Evolutionary conservation across 1,140 invertebrate genomes (phyloP).

Genomic region (Thalassaphorura encarpata): DNA sequence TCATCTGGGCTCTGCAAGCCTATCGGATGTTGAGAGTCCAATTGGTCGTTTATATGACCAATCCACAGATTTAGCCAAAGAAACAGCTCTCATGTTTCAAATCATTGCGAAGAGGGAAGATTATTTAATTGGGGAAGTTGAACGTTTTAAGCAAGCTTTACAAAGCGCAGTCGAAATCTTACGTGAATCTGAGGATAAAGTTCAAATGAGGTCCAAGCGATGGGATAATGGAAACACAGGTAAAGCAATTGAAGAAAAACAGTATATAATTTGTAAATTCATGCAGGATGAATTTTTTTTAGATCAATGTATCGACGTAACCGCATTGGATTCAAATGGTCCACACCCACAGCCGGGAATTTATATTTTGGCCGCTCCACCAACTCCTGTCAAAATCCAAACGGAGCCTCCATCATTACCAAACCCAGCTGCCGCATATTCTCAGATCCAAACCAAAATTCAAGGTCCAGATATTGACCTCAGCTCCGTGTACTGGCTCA

Average conservation of each 20-base stretch:
- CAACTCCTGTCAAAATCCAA: not conserved
- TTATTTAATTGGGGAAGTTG: not conserved
- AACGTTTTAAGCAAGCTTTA: not conserved
- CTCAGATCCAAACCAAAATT: not conserved
- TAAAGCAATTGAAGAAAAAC: not conserved
- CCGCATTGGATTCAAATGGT: not conserved
- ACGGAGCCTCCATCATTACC: not conserved
- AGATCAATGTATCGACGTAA: constrained; percentile 7
- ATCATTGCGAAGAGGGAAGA: not conserved
- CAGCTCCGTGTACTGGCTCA: not conserved
- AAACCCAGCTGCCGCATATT: not conserved
- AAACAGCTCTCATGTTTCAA: not conserved
- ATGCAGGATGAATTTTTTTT: not conserved
- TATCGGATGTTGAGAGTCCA: no score
- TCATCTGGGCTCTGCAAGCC: no score
- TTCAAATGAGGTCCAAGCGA: not conserved
- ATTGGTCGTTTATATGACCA: no score
- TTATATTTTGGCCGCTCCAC: no score
- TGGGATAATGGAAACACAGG: not conserved
- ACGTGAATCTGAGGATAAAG: not conserved
- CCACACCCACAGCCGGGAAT: no score
- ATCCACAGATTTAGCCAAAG: constrained; percentile 1
- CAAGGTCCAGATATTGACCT: not conserved
- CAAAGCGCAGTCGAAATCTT: not conserved
- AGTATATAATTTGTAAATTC: not conserved